Evolutionary conservation across 2,797 vertebrate genomes (phyloP).

Genomic region (Trachurus trachurus): DNA sequence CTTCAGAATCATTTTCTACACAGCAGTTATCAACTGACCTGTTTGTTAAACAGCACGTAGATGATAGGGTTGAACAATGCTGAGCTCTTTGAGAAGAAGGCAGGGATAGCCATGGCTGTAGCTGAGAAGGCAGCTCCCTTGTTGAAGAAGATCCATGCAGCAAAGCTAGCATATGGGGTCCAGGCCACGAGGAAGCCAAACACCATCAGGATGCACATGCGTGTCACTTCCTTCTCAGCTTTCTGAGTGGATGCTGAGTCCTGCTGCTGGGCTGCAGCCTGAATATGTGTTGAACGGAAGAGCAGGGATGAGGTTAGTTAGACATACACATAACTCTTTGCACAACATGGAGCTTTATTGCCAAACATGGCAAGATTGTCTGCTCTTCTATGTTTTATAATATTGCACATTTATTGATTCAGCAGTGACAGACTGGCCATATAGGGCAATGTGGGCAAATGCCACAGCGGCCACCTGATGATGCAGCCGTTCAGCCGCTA

Average conservation of each 20-base stretch:
- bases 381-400: background rate
- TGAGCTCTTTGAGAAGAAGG: conserved; percentile 91
- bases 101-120: conserved; percentile 84
- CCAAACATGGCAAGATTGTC: too few species aligned
- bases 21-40: conserved; percentile 33
- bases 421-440: too few species aligned
- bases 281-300: background rate
- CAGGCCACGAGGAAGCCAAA: conserved; percentile 90
- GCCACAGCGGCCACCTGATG: too few species aligned
- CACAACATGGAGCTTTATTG: background rate
- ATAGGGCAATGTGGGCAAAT: too few species aligned
- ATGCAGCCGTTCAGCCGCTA: too few species aligned
- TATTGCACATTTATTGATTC: background rate
- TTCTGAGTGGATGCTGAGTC: conserved; percentile 81
- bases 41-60: conserved; percentile 86
- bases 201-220: conserved; percentile 91
- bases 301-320: background rate
- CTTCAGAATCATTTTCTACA: background rate
- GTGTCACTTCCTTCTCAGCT: conserved; percentile 90
- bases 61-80: conserved; percentile 88
- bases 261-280: conserved; percentile 91
- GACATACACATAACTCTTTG: background rate
- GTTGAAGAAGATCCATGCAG: conserved; percentile 90
- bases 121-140: conserved; percentile 85
- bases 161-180: conserved; percentile 87